phyloP scores from a whole-genome alignment of 2,113 vertebrate genomes.

The Stercorarius parasiticus region DNA sequence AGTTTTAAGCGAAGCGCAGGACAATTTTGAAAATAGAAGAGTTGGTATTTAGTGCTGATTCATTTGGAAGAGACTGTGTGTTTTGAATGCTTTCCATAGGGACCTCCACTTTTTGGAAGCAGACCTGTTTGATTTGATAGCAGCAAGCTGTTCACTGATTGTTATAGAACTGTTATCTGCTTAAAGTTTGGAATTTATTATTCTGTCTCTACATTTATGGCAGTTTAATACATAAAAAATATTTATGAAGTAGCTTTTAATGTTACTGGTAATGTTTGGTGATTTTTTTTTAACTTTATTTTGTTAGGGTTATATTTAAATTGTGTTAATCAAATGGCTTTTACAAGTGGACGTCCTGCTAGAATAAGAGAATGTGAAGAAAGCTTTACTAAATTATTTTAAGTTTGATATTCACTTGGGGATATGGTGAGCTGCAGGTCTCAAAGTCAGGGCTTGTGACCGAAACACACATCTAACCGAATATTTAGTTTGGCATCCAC shows the following conservation, averaged over 20 bases:
- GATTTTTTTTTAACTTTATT: neutral
- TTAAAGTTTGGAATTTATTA: neutral
- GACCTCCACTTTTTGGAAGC: neutral
- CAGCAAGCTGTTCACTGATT: neutral
- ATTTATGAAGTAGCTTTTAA: neutral
- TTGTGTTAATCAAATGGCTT: neutral
- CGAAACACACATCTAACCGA: fast-evolving
- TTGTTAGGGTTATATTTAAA: neutral
- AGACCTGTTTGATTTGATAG: neutral
- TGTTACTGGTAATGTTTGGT: neutral
- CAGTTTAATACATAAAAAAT: neutral
- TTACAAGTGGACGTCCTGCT: neutral
- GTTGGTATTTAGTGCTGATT: neutral
- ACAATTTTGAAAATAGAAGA: neutral
- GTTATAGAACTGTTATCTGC: neutral
- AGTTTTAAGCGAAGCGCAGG: neutral
- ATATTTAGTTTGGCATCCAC: neutral
- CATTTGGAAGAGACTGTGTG: neutral
- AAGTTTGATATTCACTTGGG: neutral
- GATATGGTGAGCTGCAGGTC: neutral
- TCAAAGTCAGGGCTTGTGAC: neutral
- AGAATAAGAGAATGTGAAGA: neutral
- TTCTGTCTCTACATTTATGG: neutral
- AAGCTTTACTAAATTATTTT: neutral
- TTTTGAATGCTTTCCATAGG: neutral